phyloP scores from a whole-genome alignment of 2,888 invertebrate species.

The Acleris sparsana region DNA sequence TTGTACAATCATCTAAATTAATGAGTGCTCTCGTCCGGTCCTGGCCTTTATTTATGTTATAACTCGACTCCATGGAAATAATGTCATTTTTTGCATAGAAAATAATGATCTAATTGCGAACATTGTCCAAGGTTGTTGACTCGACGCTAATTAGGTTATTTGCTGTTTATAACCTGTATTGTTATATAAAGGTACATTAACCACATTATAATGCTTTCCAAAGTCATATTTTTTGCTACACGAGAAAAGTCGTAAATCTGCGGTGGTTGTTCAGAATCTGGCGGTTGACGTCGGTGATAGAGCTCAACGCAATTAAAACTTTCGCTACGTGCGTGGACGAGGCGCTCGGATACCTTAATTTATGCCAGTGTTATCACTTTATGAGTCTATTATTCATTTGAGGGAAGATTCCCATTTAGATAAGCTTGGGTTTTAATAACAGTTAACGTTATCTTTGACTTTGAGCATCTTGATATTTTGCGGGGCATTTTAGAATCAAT shows the following conservation, averaged over 20 bases:
- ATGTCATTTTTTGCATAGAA: conserved; percentile 53
- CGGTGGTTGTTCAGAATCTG: conserved; percentile 66
- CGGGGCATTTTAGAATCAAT: conserved; percentile 4
- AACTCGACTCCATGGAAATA: conserved; percentile 65
- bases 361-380: conserved; percentile 77
- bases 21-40: conserved; percentile 82
- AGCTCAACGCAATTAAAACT: conserved; percentile 83
- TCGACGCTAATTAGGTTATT: conserved; percentile 27
- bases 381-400: conserved; percentile 79
- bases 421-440: conserved; percentile 46
- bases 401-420: conserved; percentile 64
- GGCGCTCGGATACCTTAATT: conserved; percentile 76
- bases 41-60: conserved; percentile 76
- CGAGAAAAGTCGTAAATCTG: conserved; percentile 53
- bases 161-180: conserved; percentile 25
- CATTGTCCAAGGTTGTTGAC: conserved; percentile 25
- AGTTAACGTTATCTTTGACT: conserved; percentile 36
- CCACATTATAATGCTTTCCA: conserved; percentile 5
- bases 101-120: conserved; percentile 21
- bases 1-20: conserved; percentile 85
- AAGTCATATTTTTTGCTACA: conserved; percentile 20
- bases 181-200: background rate
- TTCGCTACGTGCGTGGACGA: conserved; percentile 81
- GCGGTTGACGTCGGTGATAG: conserved; percentile 78
- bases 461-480: conserved; percentile 16